Conservation (phyloP, 1,140 invertebrate species). For the Saccostrea echinata region DNA sequence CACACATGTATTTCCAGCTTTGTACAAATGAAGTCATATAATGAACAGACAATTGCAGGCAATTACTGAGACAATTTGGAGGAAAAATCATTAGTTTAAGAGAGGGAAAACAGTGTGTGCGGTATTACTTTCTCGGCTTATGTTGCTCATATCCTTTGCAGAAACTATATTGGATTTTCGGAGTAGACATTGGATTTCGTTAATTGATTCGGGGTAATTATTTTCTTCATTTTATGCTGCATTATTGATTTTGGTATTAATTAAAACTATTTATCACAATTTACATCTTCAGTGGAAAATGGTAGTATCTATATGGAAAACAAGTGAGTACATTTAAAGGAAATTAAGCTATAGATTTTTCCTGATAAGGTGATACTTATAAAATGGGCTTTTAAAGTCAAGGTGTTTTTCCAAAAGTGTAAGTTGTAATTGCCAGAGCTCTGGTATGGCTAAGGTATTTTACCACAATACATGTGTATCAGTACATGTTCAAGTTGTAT, state of each 20-base stretch:
- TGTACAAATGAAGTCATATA: constrained; percentile 29
- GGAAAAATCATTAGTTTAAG: constrained; percentile 27
- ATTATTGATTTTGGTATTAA: constrained; percentile 9
- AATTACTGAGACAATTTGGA: constrained; percentile 33
- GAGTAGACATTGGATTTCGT: background rate
- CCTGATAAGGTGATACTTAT: too few species aligned
- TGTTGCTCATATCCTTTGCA: background rate
- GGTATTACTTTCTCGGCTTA: background rate
- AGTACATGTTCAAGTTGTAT: too few species aligned
- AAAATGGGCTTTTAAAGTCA: too few species aligned
- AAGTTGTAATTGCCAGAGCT: too few species aligned
- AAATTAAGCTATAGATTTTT: too few species aligned
- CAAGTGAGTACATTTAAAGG: too few species aligned
- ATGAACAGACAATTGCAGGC: constrained; percentile 36
- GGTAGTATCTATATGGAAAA: too few species aligned
- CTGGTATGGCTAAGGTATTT: too few species aligned
- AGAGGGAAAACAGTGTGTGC: background rate
- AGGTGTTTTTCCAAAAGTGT: too few species aligned
- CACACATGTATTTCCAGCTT: background rate
- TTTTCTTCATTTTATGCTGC: background rate
- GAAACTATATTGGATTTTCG: background rate
- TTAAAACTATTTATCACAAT: background rate
- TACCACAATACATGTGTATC: too few species aligned
- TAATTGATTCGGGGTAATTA: constrained; percentile 22
- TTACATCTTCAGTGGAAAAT: background rate